Conservation (phyloP, 2,888 invertebrate species). For the Trachelus troglodyta region DNA sequence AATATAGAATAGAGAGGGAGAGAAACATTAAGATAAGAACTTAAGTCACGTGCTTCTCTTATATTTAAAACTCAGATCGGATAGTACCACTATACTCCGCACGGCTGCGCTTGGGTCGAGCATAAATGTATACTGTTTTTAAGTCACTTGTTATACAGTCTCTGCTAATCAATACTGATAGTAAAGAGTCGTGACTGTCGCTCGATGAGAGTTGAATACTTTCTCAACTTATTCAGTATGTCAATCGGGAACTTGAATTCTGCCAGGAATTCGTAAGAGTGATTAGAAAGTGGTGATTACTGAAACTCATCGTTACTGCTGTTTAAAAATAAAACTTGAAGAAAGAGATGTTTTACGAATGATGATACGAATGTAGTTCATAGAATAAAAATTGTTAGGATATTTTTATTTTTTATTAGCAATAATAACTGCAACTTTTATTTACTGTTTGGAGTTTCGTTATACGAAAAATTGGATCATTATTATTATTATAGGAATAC, state of each 20-base stretch:
- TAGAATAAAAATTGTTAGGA: not conserved
- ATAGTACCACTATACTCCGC: not conserved
- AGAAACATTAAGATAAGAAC: not conserved
- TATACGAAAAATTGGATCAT: no score
- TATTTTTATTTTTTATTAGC: not conserved
- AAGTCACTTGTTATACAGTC: not conserved
- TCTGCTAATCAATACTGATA: not conserved
- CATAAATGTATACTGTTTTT: not conserved
- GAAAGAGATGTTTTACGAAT: not conserved
- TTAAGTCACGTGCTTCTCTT: not conserved
- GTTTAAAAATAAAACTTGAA: not conserved
- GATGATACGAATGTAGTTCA: not conserved
- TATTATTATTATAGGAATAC: no score
- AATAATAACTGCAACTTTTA: not conserved
- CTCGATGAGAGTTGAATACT: not conserved
- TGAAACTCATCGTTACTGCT: not conserved
- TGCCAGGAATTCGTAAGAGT: not conserved
- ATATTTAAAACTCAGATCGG: not conserved
- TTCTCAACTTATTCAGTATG: not conserved
- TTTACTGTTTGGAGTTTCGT: no score
- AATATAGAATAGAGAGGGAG: not conserved
- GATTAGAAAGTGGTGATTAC: not conserved
- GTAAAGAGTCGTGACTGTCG: not conserved
- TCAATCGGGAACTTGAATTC: not conserved
- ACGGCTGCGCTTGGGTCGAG: not conserved